phyloP scores from a whole-genome alignment of 2,113 vertebrate genomes.

The Perognathus longimembris region DNA sequence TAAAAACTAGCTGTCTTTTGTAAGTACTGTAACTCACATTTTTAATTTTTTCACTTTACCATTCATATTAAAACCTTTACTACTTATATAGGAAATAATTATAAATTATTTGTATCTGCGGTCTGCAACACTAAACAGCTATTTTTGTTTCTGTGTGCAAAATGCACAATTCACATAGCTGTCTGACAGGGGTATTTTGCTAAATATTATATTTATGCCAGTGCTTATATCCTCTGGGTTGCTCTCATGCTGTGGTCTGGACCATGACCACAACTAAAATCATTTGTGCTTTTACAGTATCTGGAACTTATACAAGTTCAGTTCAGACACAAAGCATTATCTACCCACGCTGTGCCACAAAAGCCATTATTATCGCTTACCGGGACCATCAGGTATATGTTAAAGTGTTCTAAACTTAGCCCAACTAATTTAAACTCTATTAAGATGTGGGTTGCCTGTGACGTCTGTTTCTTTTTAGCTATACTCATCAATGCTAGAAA shows the following conservation, averaged over 20 bases:
- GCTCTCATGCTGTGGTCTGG: conserved; percentile 29
- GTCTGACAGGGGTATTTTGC: conserved; percentile 2
- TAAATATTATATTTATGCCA: conserved; percentile 61
- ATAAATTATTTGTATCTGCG: conserved; percentile 33
- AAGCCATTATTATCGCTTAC: conserved; percentile 49
- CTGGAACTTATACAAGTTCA: conserved; percentile 41
- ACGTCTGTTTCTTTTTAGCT: conserved; percentile 45
- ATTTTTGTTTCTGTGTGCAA: conserved; percentile 27
- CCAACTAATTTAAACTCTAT: conserved; percentile 63
- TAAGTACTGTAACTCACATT: not conserved
- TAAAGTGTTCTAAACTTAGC: conserved; percentile 67
- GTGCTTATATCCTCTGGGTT: conserved; percentile 47
- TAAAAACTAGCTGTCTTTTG: not conserved
- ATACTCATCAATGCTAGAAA: conserved; percentile 18
- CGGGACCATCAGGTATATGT: conserved; percentile 34
- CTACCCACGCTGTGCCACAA: not conserved
- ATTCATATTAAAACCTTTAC: not conserved
- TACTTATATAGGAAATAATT: conserved; percentile 32
- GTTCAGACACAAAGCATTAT: conserved; percentile 54
- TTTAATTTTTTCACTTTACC: not conserved
- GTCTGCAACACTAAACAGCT: not conserved
- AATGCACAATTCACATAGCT: not conserved
- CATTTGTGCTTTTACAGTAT: conserved; percentile 43
- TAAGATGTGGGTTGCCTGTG: conserved; percentile 20
- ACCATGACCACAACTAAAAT: conserved; percentile 36